Evolutionary conservation across 2,797 vertebrate species (phyloP).

Genomic region (Oryzias sinensis): DNA sequence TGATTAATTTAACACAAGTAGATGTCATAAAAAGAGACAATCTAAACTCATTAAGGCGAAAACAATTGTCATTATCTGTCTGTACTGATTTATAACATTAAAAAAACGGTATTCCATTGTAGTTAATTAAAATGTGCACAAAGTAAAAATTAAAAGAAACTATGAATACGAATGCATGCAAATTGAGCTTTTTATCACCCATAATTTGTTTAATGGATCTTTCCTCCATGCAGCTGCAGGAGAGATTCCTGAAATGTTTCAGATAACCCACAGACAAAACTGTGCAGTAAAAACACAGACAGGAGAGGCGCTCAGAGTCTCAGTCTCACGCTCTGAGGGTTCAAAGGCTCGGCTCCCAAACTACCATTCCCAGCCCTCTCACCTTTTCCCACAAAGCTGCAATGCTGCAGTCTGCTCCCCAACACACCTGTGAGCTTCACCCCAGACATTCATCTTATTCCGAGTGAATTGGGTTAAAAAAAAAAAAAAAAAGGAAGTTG

Average conservation of each 20-base stretch:
- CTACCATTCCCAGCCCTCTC: conserved; percentile 43
- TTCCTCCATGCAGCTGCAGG: conserved; percentile 48
- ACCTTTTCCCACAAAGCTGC: conserved; percentile 54
- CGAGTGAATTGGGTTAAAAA: neutral
- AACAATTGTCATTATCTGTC: neutral
- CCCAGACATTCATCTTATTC: neutral
- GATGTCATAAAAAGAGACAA: too few species aligned
- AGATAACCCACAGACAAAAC: conserved; percentile 79
- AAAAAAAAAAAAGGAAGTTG: neutral
- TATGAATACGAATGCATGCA: neutral
- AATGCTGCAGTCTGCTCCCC: conserved; percentile 10
- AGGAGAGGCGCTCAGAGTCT: conserved; percentile 59
- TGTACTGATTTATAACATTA: neutral
- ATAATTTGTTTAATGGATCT: conserved; percentile 29
- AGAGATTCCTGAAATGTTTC: conserved; percentile 78
- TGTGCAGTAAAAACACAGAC: conserved; percentile 78
- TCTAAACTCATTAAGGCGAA: neutral
- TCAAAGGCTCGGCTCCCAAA: conserved; percentile 44
- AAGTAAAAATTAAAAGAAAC: conserved; percentile 5
- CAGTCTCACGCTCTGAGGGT: conserved; percentile 65
- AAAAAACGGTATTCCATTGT: neutral
- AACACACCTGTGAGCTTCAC: conserved; percentile 36
- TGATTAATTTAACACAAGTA: too few species aligned
- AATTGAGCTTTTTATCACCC: conserved; percentile 3
- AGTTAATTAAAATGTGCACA: neutral